phyloP scores from a whole-genome alignment of 1,140 invertebrate species.

The Chionoecetes opilio region DNA sequence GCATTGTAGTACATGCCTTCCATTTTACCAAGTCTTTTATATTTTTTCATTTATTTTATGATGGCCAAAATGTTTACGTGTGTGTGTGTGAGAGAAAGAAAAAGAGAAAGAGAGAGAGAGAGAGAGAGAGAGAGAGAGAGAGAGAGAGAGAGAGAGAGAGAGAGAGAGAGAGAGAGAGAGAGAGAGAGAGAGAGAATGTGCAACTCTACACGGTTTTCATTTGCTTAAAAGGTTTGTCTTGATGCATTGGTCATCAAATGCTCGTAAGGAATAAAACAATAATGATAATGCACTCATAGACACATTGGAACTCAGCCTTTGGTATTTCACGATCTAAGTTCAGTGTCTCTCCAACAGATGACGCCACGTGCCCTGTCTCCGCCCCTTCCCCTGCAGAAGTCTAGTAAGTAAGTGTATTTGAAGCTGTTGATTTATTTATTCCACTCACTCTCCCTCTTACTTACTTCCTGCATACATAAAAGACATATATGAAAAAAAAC shows the following conservation, averaged over 20 bases:
- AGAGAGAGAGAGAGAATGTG: constrained; percentile 16
- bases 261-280: constrained; percentile 30
- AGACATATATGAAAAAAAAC: too few relatives aligned
- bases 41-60: too few relatives aligned
- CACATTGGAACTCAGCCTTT: background rate
- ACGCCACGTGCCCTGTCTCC: background rate
- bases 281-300: constrained; percentile 9
- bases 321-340: background rate
- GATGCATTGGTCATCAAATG: constrained; percentile 19
- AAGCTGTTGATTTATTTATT: too few relatives aligned
- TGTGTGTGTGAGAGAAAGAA: background rate
- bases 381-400: background rate
- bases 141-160: background rate
- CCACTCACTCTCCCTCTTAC: too few relatives aligned
- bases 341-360: background rate
- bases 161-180: constrained; percentile 27
- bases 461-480: too few relatives aligned
- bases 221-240: constrained; percentile 30
- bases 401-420: too few relatives aligned
- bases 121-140: background rate
- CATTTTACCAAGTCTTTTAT: too few relatives aligned
- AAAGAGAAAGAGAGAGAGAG: background rate
- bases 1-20: background rate
- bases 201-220: background rate
- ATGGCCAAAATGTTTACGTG: background rate